These are phyloP conservation scores for Conomelus anceps DNA, from an alignment of 2,888 invertebrate genomes.

Conservation along the genomic window DNA sequence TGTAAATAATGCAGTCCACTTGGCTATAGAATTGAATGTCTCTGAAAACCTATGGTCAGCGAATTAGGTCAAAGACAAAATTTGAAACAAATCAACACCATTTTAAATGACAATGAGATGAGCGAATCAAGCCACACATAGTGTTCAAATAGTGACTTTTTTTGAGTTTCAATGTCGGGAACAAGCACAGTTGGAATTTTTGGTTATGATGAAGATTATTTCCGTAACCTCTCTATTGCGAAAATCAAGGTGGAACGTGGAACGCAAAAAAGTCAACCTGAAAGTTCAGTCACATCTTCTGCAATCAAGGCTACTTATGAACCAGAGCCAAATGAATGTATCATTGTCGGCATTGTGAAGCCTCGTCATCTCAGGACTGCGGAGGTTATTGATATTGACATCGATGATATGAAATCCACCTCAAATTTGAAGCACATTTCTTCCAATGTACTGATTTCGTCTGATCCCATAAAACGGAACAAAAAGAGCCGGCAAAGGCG, in stretches of 20 bases:
- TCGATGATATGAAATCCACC: constrained; percentile 47
- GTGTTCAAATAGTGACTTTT: too few species aligned
- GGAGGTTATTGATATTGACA: constrained; percentile 53
- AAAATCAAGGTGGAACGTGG: not conserved
- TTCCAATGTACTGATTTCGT: too few species aligned
- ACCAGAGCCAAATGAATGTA: constrained; percentile 47
- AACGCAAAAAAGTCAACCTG: not conserved
- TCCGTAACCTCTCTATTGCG: not conserved
- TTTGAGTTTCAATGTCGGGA: too few species aligned
- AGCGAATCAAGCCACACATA: too few species aligned
- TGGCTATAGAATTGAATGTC: too few species aligned
- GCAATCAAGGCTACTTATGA: not conserved
- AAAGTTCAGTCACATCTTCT: too few species aligned
- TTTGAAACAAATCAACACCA: too few species aligned
- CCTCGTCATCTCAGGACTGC: constrained; percentile 60
- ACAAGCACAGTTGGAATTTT: too few species aligned
- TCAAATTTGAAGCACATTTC: not conserved
- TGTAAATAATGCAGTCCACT: too few species aligned
- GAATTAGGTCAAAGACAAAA: too few species aligned
- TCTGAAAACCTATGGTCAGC: too few species aligned
- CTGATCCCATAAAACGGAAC: not conserved
- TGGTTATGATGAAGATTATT: not conserved
- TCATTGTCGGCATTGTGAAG: constrained; percentile 59
- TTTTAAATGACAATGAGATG: too few species aligned
- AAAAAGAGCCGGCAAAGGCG: not conserved